phyloP scores from a whole-genome alignment of 2,797 vertebrate genomes.

The Enteromius fasciolatus region DNA sequence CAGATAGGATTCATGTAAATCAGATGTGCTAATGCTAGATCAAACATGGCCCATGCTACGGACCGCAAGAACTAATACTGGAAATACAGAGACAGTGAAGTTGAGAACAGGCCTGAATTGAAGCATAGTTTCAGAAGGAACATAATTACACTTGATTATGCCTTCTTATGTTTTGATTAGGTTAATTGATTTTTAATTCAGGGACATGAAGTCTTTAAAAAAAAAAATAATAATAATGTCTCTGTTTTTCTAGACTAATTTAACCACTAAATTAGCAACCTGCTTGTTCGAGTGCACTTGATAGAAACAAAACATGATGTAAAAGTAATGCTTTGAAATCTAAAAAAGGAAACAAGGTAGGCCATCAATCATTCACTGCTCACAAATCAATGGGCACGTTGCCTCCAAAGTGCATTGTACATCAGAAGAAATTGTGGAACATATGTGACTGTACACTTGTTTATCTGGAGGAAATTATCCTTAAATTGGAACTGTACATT shows the following conservation, averaged over 20 bases:
- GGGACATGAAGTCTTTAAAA: background rate
- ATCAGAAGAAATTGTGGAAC: background rate
- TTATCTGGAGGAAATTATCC: background rate
- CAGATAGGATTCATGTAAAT: constrained; percentile 27
- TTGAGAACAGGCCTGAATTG: background rate
- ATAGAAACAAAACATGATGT: constrained; percentile 36
- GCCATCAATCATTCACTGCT: background rate
- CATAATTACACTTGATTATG: constrained; percentile 9
- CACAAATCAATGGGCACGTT: constrained; percentile 2
- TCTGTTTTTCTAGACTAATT: constrained; percentile 22
- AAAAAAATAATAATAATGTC: background rate
- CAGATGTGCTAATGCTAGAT: constrained; percentile 12
- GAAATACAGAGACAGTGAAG: background rate
- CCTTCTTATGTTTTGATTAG: constrained; percentile 22
- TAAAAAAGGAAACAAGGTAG: background rate
- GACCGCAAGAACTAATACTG: constrained; percentile 4
- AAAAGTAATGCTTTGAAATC: constrained; percentile 1
- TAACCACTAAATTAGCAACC: constrained; percentile 33
- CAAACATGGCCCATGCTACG: constrained; percentile 18
- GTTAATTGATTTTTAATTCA: constrained; percentile 40
- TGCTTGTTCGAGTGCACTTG: constrained; percentile 34
- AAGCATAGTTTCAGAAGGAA: background rate
- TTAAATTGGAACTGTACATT: constrained; percentile 32
- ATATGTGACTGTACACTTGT: constrained; percentile 10
- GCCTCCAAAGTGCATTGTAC: background rate